These are phyloP conservation scores for Dorcus hopei DNA, from an alignment of 2,888 invertebrate genomes.

Conservation along the genomic window DNA sequence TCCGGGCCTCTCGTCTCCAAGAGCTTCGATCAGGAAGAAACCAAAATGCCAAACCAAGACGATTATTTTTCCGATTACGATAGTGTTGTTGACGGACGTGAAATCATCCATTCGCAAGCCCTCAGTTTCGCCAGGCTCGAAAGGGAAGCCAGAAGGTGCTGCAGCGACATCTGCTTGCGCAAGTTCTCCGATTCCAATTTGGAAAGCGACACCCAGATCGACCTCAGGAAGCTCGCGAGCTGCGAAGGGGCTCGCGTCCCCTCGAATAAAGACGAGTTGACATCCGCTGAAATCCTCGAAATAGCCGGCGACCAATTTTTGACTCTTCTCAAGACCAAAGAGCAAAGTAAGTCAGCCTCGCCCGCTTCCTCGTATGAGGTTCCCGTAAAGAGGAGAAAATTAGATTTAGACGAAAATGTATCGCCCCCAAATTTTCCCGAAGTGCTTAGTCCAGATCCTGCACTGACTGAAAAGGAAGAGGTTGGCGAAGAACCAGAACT, in stretches of 20 bases:
- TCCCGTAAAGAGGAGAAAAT: constrained; percentile 32
- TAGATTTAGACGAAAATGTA: constrained; percentile 5
- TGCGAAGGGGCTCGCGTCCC: constrained; percentile 5
- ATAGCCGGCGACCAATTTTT: constrained; percentile 31
- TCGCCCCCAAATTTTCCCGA: not conserved
- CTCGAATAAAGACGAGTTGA: constrained; percentile 10
- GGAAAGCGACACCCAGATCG: constrained; percentile 9
- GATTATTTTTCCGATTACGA: constrained; percentile 20
- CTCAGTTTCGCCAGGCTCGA: constrained; percentile 27
- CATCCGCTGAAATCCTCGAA: constrained; percentile 26
- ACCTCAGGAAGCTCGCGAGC: constrained; percentile 12
- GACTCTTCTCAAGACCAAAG: not conserved
- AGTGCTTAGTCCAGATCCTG: too few species aligned
- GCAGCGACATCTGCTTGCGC: constrained; percentile 24
- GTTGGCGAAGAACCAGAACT: not conserved
- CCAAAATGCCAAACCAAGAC: not conserved
- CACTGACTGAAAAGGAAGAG: not conserved
- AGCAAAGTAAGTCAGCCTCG: constrained; percentile 2
- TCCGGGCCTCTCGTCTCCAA: too few species aligned
- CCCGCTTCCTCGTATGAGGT: constrained; percentile 10
- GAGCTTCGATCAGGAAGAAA: too few species aligned
- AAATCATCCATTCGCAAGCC: constrained; percentile 21
- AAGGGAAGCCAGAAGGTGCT: constrained; percentile 22
- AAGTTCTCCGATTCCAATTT: constrained; percentile 8
- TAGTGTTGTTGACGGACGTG: constrained; percentile 23